Conservation (phyloP, 2,113 vertebrate genomes). For the Malurus melanocephalus region DNA sequence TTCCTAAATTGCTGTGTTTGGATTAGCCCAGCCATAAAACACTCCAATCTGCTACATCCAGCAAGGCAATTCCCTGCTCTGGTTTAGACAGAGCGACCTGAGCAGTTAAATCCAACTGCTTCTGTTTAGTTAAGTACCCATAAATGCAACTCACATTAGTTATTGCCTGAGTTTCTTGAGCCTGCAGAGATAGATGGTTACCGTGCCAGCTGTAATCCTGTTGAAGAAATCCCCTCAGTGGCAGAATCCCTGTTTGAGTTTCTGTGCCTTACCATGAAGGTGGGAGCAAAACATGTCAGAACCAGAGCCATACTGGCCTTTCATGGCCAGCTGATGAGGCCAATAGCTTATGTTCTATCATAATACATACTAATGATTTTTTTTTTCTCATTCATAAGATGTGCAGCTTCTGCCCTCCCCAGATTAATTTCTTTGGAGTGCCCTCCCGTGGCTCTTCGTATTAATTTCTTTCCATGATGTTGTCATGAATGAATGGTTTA, state of each 20-base stretch:
- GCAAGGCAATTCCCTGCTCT: background rate
- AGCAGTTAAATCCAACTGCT: background rate
- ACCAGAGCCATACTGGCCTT: background rate
- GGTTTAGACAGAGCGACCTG: background rate
- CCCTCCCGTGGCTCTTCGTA: background rate
- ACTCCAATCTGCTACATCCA: background rate
- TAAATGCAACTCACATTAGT: background rate
- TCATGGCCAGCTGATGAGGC: background rate
- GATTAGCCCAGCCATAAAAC: background rate
- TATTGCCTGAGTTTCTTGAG: background rate
- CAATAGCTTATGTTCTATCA: rapidly evolving
- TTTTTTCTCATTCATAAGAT: background rate
- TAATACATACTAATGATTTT: background rate
- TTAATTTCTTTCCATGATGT: background rate
- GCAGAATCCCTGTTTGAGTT: rapidly evolving
- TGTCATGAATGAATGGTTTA: background rate
- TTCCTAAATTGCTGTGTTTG: background rate
- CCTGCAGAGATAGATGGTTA: background rate
- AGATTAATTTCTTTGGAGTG: background rate
- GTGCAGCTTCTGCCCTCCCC: background rate
- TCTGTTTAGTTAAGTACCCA: background rate
- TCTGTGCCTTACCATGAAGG: background rate
- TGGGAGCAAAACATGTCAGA: background rate
- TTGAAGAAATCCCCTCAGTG: background rate
- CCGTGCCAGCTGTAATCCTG: background rate